phyloP scores from a whole-genome alignment of 2,888 invertebrate species.

The Leptinotarsa haldemani region DNA sequence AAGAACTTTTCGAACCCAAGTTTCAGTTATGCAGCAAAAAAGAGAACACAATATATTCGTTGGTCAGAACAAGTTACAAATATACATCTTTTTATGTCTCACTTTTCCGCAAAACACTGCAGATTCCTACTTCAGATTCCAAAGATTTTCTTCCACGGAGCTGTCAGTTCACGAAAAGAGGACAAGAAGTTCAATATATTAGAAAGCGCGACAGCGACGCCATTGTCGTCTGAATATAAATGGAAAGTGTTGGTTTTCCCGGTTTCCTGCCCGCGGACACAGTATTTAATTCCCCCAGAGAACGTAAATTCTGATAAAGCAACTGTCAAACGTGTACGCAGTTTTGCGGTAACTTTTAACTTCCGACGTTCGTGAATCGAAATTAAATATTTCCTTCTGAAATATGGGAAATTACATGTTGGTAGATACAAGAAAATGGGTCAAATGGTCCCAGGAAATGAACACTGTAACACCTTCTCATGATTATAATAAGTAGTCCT shows the following conservation, averaged over 20 bases:
- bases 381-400: slow-evolving; percentile 34
- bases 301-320: slow-evolving; percentile 60
- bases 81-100: not conserved
- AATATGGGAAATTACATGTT: not conserved
- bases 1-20: too few relatives aligned
- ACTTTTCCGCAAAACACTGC: not conserved
- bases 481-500: too few relatives aligned
- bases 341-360: slow-evolving; percentile 46
- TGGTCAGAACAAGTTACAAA: too few relatives aligned
- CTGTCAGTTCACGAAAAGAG: slow-evolving; percentile 39
- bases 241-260: slow-evolving; percentile 50
- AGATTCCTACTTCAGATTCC: not conserved
- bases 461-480: too few relatives aligned
- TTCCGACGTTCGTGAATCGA: slow-evolving; percentile 36
- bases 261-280: slow-evolving; percentile 22
- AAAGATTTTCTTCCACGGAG: not conserved
- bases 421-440: too few relatives aligned
- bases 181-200: slow-evolving; percentile 51
- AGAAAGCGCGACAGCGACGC: slow-evolving; percentile 49
- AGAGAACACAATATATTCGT: too few relatives aligned
- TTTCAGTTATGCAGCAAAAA: too few relatives aligned
- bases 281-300: slow-evolving; percentile 61
- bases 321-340: slow-evolving; percentile 60
- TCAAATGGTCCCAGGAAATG: too few relatives aligned
- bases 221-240: slow-evolving; percentile 52